Evolutionary conservation across 2,113 vertebrate genomes (phyloP).

Genomic region (Tragelaphus imberbis): DNA sequence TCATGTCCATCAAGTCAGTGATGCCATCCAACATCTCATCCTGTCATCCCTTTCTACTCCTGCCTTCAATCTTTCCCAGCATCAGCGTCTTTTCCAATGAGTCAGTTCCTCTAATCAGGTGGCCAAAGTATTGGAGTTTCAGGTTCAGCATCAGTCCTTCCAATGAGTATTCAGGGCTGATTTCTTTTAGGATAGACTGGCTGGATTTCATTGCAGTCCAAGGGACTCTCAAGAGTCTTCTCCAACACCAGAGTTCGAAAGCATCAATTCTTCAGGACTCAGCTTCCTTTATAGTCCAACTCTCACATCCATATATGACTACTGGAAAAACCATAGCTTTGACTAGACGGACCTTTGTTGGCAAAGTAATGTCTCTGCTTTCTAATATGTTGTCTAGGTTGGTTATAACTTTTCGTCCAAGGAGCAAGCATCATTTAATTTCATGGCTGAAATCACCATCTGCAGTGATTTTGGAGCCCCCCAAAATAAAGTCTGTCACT

Average conservation of each 20-base stretch:
- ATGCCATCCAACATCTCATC: background rate
- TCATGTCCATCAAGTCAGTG: accelerated
- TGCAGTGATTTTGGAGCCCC: background rate
- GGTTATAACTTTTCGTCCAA: background rate
- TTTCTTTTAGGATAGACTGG: background rate
- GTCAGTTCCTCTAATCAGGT: background rate
- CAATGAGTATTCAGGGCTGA: background rate
- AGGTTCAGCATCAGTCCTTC: background rate
- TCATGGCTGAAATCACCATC: background rate
- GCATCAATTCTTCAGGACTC: background rate
- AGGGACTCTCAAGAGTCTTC: background rate
- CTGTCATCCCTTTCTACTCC: background rate
- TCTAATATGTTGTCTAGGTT: background rate
- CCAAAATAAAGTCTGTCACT: background rate
- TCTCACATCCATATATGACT: background rate
- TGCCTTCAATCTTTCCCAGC: background rate
- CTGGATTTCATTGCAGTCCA: background rate
- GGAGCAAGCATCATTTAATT: accelerated
- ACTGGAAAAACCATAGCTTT: background rate
- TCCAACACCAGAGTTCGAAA: background rate
- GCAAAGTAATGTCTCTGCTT: background rate
- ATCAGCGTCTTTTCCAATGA: background rate
- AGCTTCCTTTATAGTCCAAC: background rate
- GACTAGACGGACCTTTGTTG: background rate
- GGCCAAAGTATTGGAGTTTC: background rate